Percentiles rank a stretch among this genome's conserved stretches.
These are phyloP conservation scores for Nomada lathburiana DNA, from an alignment of 2,888 invertebrate species.

Conservation along the genomic window DNA sequence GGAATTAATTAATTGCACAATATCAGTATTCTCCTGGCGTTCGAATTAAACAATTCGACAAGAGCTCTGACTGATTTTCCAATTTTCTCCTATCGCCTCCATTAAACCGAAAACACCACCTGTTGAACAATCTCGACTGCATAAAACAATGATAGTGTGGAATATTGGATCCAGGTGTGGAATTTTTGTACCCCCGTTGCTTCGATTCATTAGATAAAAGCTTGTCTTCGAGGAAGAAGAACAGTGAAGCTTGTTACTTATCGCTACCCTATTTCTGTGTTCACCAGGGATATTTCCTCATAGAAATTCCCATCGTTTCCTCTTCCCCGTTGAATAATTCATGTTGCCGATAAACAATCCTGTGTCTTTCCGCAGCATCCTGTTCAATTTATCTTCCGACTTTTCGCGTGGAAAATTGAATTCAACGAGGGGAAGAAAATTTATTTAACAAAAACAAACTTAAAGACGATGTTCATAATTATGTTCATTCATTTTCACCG, in stretches of 20 bases:
- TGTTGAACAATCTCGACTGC: conserved; percentile 15
- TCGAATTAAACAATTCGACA: not conserved
- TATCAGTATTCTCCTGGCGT: not conserved
- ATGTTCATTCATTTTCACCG: too few relatives aligned
- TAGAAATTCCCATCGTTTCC: conserved; percentile 37
- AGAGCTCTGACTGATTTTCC: not conserved
- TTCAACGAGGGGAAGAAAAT: too few relatives aligned
- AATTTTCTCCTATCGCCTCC: not conserved
- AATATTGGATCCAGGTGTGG: too few relatives aligned
- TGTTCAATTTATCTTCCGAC: too few relatives aligned
- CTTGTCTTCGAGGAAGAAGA: not conserved
- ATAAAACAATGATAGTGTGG: not conserved
- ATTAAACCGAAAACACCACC: conserved; percentile 7
- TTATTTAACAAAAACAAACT: too few relatives aligned
- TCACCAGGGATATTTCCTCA: conserved; percentile 1
- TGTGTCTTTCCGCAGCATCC: too few relatives aligned
- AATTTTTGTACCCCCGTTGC: not conserved
- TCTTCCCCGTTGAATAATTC: not conserved
- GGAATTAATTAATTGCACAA: not conserved
- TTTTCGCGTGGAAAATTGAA: too few relatives aligned
- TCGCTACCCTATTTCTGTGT: not conserved
- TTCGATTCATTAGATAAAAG: conserved; percentile 39
- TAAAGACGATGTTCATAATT: too few relatives aligned
- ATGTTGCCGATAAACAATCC: not conserved
- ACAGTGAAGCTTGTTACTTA: not conserved